Base-by-base conservation (phyloP, 2,113 vertebrate species). In the Grammomys dolichurus region DNA sequence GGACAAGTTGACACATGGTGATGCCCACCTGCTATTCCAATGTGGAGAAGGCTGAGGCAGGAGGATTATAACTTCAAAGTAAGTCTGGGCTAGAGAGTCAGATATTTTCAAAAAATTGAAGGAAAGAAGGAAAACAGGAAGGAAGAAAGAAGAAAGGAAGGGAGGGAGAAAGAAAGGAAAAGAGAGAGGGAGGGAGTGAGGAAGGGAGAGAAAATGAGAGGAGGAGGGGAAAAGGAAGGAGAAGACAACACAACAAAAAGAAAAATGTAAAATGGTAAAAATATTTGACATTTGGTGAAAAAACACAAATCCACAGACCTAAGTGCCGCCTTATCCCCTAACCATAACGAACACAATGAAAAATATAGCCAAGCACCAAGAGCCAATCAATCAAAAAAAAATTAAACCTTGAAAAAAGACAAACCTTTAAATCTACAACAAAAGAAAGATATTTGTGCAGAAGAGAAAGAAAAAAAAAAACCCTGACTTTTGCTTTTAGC, bases 171-270 rank as follows among this genome's bases (percentile, higher is more conserved):
- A 16, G 3, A 0, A 26, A 43, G 26, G 40, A 85, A 65, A 3
- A 1, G 16, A 22, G 1, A 9, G 14, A 33, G 1, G 70, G n/a
- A 40, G 16, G 17, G 51, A 40, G 5, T 10, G 80, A 9, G 5
- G 5, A 24, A 40, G 13, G 5, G 36, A 26, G 4, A 12, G 36
- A 40, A 22, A 11, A 80, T 36, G 48, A 28, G 40, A 17, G 56
- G 48, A 12, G 40, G 20, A 13, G 24, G 12, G 12, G 26, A 1
- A 31, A 33, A 28, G 8, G 46, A 14, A 14, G 24, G 2, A 16
- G 28, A 19, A 16, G 12, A 16, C 14, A 31, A 31, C 3, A 54
- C 20, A 26, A 60, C 22, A 24, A 2, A n/a, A 82, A 24, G 22
- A 56, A 60, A n/a, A 46, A 60, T 36, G 58, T 24, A 40, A 24